A percentile compares a stretch with the other conserved stretches of the same genome.
These are phyloP conservation scores for Parnassius apollo DNA, from an alignment of 2,888 invertebrate species.

Conservation along the genomic window DNA sequence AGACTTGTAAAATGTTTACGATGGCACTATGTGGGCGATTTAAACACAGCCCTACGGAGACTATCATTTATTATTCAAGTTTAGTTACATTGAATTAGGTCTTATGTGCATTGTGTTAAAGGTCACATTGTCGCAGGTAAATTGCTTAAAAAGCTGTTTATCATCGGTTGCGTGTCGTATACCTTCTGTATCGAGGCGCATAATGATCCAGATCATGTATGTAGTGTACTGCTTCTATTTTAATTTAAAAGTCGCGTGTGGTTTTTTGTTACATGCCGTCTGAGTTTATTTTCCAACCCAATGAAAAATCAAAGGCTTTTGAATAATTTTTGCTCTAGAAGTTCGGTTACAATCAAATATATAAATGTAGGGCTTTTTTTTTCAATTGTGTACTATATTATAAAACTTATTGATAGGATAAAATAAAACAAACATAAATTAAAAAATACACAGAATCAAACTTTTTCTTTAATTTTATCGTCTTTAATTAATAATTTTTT, in stretches of 20 bases:
- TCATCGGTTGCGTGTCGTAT: conserved; percentile 35
- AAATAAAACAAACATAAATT: too few relatives aligned
- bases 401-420: too few relatives aligned
- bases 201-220: conserved; percentile 44
- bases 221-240: conserved; percentile 47
- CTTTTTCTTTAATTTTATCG: too few relatives aligned
- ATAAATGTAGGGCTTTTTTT: too few relatives aligned
- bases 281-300: too few relatives aligned
- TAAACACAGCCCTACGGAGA: conserved; percentile 33
- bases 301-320: too few relatives aligned
- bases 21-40: conserved; percentile 43
- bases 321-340: too few relatives aligned
- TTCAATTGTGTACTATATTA: too few relatives aligned
- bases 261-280: conserved; percentile 6
- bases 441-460: too few relatives aligned
- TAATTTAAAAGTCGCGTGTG: conserved; percentile 38
- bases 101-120: conserved; percentile 18
- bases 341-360: too few relatives aligned
- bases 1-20: conserved; percentile 45
- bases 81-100: neutral
- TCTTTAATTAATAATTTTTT: too few relatives aligned
- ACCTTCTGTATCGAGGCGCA: conserved; percentile 35
- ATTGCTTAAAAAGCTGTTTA: conserved; percentile 31
- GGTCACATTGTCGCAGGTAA: conserved; percentile 16
- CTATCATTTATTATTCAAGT: conserved; percentile 15